Base-by-base conservation (phyloP, 2,113 vertebrate genomes). In the Corydoras maculifer region DNA sequence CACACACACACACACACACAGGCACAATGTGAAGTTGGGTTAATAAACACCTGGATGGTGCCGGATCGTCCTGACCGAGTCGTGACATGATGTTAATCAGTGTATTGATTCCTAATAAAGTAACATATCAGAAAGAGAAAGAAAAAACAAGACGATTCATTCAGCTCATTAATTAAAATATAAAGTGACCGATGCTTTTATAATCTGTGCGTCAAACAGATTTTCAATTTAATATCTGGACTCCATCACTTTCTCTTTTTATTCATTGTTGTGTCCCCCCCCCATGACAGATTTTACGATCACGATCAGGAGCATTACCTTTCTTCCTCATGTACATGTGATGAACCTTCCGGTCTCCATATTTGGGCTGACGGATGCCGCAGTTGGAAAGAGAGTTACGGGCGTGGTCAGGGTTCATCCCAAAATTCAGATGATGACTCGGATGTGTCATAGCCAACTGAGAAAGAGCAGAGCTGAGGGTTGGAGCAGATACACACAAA, bases 31-130 rank as follows among this genome's bases (percentile, higher is more conserved):
- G 2, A 50, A 15, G 18, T 7, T n/a, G 29, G 25, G 15, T 11
- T 31, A 4, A 18, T 29, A 76, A 70, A 32, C 69, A 98, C 97
- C 97, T 96, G 83, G 97, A 98, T 74, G 97, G 97, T 82, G 96
- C 91, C 67, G 97, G 97, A 83, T 99, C 97, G 65, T 99, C 96
- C 88, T 99, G 97, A 62, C 97, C 97, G 81, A 99, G 91, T n/a
- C 97, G 94, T 65, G 97, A 99, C 97, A 99, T 99, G 84, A 99
- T 99, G 88, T 99, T 99, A 88, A 99, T 99, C 87, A 99, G 80
- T 0, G 97, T 99, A 84, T 98, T 99, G 88, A 99, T 99, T 70
- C 97, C 97, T 99, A 86, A 32, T 75, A 74, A 48, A 54, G 11
- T 50, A 53, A 51, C 32, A 49, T 62, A 72, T n/a, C 43, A 3